Evolutionary conservation across 2,797 vertebrate genomes (phyloP).

Genomic region (Enteromius trimaculatus): DNA sequence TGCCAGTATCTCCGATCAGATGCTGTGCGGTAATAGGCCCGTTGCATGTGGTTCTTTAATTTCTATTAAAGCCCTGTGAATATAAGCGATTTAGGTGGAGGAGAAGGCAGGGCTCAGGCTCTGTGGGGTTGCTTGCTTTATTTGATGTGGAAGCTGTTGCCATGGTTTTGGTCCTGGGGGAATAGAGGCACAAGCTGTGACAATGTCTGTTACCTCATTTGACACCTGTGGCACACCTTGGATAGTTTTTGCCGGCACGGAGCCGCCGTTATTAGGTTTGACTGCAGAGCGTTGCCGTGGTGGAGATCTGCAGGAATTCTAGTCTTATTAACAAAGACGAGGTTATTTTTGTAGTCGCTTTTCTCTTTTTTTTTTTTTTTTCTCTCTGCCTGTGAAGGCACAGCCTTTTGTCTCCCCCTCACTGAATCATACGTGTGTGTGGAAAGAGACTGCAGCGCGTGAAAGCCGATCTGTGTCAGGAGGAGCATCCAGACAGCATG

Average conservation of each 20-base stretch:
- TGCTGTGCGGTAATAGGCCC: constrained; percentile 32
- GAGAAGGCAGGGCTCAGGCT: constrained; percentile 51
- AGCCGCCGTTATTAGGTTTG: constrained; percentile 27
- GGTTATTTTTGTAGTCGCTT: constrained; percentile 62
- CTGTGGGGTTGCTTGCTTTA: constrained; percentile 57
- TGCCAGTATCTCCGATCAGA: constrained; percentile 26
- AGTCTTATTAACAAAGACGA: constrained; percentile 51
- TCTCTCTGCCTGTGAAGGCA: constrained; percentile 54
- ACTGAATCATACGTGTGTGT: constrained; percentile 60
- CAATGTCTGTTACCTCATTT: constrained; percentile 72
- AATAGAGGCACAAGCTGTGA: constrained; percentile 74
- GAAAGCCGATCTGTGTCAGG: constrained; percentile 59
- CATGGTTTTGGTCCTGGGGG: constrained; percentile 76
- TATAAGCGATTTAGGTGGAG: constrained; percentile 51
- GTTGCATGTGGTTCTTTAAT: constrained; percentile 36
- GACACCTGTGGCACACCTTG: constrained; percentile 75
- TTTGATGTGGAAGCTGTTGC: constrained; percentile 75
- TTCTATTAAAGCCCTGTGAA: constrained; percentile 47
- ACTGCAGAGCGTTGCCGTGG: constrained; percentile 35
- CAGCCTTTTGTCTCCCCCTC: constrained; percentile 68
- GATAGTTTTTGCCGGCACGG: constrained; percentile 42
- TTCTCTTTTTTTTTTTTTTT: constrained; percentile 46
- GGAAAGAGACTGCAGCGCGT: constrained; percentile 59
- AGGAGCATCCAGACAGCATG: constrained; percentile 58
- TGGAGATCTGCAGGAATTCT: constrained; percentile 47